These are phyloP conservation scores for Falco punctatus DNA, from an alignment of 2,113 vertebrate genomes.

Conservation along the genomic window DNA sequence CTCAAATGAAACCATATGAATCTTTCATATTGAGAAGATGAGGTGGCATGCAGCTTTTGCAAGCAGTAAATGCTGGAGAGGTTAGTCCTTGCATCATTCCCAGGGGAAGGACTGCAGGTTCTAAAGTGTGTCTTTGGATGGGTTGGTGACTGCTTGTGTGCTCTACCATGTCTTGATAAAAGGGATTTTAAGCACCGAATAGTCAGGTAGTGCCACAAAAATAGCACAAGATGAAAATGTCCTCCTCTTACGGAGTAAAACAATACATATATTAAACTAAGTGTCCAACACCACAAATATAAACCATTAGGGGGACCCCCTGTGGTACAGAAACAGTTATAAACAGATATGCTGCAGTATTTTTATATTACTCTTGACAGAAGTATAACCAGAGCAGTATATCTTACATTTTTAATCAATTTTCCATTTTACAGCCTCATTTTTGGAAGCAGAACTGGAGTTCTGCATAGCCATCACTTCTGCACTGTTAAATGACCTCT, in stretches of 20 bases:
- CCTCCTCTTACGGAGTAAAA: background rate
- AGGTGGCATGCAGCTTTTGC: background rate
- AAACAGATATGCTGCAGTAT: background rate
- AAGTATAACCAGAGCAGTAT: conserved; percentile 2
- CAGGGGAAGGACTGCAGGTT: background rate
- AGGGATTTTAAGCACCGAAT: background rate
- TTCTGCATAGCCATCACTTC: background rate
- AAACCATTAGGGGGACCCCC: conserved; percentile 41
- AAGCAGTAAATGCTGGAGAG: background rate
- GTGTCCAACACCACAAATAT: background rate
- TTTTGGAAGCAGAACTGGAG: background rate
- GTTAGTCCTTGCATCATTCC: background rate
- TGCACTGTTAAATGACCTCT: background rate
- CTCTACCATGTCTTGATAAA: background rate
- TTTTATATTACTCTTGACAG: conserved; percentile 15
- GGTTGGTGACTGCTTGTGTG: background rate
- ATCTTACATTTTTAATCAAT: conserved; percentile 54
- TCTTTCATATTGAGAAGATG: background rate
- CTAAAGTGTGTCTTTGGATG: background rate
- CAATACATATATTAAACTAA: background rate
- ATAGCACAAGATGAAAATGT: background rate
- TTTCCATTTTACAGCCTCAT: conserved; percentile 39
- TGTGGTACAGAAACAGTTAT: conserved; percentile 14
- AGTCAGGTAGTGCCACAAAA: background rate
- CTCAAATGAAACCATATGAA: background rate